Conservation (phyloP, 2,797 vertebrate species). For the Orestias chungarensis region DNA sequence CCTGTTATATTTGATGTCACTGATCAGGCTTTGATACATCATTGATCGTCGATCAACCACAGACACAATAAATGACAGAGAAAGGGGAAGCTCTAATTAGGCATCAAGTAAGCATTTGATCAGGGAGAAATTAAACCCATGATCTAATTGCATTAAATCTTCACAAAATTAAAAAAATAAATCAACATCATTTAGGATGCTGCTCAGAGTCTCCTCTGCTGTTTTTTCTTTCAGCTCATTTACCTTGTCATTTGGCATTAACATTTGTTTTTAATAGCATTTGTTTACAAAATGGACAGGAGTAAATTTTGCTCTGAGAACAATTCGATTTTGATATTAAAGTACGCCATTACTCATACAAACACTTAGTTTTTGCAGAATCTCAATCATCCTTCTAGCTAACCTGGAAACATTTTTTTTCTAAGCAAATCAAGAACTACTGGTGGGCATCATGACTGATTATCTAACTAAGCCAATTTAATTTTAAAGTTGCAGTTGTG, state of each 20-base stretch:
- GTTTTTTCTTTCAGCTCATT: slow-evolving; percentile 16
- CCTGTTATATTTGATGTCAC: not conserved
- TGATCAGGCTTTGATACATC: slow-evolving; percentile 16
- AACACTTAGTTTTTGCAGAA: slow-evolving; percentile 34
- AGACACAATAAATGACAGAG: slow-evolving; percentile 34
- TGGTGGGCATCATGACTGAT: slow-evolving; percentile 89
- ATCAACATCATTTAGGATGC: slow-evolving; percentile 34
- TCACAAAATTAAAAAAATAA: slow-evolving; percentile 64
- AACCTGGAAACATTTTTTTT: slow-evolving; percentile 38
- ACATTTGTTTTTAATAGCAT: slow-evolving; percentile 37
- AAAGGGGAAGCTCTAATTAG: slow-evolving; percentile 56
- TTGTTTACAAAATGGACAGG: slow-evolving; percentile 39
- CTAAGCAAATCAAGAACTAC: slow-evolving; percentile 87
- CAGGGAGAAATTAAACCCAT: slow-evolving; percentile 46
- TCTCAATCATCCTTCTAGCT: slow-evolving; percentile 25
- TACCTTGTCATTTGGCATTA: slow-evolving; percentile 21
- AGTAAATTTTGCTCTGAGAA: slow-evolving; percentile 37
- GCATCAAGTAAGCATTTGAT: slow-evolving; percentile 61
- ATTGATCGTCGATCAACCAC: slow-evolving; percentile 11
- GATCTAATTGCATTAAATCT: slow-evolving; percentile 65
- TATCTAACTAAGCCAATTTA: slow-evolving; percentile 83
- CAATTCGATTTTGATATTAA: slow-evolving; percentile 50
- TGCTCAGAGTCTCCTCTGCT: slow-evolving; percentile 34
- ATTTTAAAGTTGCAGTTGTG: slow-evolving; percentile 64
- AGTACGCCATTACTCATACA: slow-evolving; percentile 33